Conservation (phyloP, 2,888 invertebrate genomes). For the Perithous albicinctus region DNA sequence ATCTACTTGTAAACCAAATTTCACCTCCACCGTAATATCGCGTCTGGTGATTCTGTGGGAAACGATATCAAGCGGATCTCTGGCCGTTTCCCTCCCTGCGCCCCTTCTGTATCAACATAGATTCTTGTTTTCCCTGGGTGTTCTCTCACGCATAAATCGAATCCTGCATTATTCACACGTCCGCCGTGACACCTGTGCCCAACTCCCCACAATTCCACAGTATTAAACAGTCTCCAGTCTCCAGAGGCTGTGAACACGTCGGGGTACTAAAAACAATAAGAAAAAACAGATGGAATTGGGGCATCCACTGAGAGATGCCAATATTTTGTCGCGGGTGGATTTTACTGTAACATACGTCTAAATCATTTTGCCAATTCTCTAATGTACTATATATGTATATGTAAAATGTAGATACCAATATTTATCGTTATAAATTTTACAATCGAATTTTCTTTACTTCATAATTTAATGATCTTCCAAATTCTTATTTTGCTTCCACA, state of each 20-base stretch:
- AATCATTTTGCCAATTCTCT: background rate
- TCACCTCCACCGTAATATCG: background rate
- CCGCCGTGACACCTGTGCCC: background rate
- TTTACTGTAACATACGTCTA: background rate
- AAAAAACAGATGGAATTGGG: constrained; percentile 1
- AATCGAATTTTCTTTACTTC: background rate
- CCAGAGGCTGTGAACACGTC: background rate
- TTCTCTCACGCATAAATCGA: constrained; percentile 7
- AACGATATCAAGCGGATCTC: background rate
- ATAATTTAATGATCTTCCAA: too few relatives aligned
- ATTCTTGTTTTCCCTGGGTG: constrained; percentile 2
- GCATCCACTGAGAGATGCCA: background rate
- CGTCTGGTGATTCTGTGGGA: background rate
- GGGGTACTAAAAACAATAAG: background rate
- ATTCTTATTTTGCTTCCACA: too few relatives aligned
- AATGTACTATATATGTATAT: background rate
- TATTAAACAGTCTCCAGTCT: background rate
- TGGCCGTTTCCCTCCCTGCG: background rate
- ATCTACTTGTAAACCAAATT: too few relatives aligned
- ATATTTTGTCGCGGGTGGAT: constrained; percentile 11
- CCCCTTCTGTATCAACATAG: constrained; percentile 1
- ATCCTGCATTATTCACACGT: constrained; percentile 23
- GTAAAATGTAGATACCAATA: background rate
- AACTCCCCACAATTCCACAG: background rate
- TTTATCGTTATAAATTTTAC: background rate